Conservation (phyloP, 1,140 invertebrate genomes). For the Proales similis region DNA sequence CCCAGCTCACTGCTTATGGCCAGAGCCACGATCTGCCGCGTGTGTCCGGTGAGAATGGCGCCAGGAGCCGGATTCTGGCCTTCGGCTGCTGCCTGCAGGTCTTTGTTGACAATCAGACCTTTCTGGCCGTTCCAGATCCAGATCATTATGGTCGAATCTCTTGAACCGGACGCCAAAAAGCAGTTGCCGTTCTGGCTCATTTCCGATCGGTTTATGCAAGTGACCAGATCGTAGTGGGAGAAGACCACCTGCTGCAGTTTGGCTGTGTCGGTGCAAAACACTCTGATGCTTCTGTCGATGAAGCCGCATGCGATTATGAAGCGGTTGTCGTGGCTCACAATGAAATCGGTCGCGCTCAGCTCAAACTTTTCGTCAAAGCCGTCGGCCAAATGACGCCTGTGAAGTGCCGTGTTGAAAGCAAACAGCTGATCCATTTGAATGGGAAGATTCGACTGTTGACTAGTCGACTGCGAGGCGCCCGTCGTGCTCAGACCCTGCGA, state of each 20-base stretch:
- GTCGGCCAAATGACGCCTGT: slow-evolving; percentile 79
- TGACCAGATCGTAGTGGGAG: slow-evolving; percentile 96
- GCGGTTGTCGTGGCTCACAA: slow-evolving; percentile 89
- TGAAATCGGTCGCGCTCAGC: slow-evolving; percentile 85
- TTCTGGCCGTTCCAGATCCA: slow-evolving; percentile 93
- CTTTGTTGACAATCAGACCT: slow-evolving; percentile 88
- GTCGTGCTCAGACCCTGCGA: slow-evolving; percentile 14
- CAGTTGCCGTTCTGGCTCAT: slow-evolving; percentile 97
- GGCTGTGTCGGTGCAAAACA: slow-evolving; percentile 92
- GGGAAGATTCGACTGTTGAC: slow-evolving; percentile 22
- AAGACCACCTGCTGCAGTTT: slow-evolving; percentile 97
- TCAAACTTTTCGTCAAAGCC: slow-evolving; percentile 79
- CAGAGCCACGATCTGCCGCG: slow-evolving; percentile 83
- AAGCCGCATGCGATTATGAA: slow-evolving; percentile 97
- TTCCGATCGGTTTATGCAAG: slow-evolving; percentile 77
- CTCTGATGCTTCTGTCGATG: slow-evolving; percentile 97
- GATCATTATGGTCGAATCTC: slow-evolving; percentile 90
- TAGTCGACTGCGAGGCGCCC: slow-evolving; percentile 2
- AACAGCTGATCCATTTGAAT: slow-evolving; percentile 35
- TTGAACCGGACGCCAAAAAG: slow-evolving; percentile 91
- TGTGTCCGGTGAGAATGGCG: slow-evolving; percentile 91
- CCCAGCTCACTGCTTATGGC: slow-evolving; percentile 71
- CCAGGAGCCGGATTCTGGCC: slow-evolving; percentile 72
- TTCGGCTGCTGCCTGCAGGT: slow-evolving; percentile 48
- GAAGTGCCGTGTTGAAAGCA: slow-evolving; percentile 54